Evolutionary conservation across 2,113 vertebrate species (phyloP).

Genomic region (Craseonycteris thonglongyai): DNA sequence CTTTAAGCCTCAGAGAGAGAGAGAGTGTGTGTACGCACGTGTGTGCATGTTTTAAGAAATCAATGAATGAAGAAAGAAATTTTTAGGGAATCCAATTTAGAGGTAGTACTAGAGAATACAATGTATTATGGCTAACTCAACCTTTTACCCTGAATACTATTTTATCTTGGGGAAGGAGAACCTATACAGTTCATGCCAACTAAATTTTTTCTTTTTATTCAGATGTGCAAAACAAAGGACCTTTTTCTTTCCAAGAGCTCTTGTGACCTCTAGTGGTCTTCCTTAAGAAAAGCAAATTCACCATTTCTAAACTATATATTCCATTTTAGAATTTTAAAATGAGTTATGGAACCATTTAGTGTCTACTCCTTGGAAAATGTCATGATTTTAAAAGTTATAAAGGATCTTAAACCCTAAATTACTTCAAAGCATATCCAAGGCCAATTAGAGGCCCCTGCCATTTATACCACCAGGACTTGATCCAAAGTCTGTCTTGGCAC

Average conservation of each 20-base stretch:
- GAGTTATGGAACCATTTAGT: background rate
- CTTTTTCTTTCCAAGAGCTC: constrained; percentile 59
- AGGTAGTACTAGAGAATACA: background rate
- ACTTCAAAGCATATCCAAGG: background rate
- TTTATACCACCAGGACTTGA: background rate
- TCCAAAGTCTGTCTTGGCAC: background rate
- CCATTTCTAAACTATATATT: background rate
- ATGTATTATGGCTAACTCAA: background rate
- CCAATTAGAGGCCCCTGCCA: background rate
- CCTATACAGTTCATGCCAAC: background rate
- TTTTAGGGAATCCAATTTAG: background rate
- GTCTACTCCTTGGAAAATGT: background rate
- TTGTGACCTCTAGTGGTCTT: constrained; percentile 73
- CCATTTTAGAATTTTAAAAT: background rate
- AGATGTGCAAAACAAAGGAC: background rate
- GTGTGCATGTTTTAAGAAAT: background rate
- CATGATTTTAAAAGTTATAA: background rate
- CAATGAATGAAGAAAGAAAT: background rate
- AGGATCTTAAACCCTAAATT: background rate
- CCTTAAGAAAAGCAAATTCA: constrained; percentile 15
- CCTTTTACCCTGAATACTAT: background rate
- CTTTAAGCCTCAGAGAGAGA: background rate
- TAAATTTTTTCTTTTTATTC: constrained; percentile 3
- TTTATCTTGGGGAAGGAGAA: background rate
- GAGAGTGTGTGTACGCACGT: background rate